Base-by-base conservation (phyloP, 2,888 invertebrate genomes). In the Eristalis tenax region DNA sequence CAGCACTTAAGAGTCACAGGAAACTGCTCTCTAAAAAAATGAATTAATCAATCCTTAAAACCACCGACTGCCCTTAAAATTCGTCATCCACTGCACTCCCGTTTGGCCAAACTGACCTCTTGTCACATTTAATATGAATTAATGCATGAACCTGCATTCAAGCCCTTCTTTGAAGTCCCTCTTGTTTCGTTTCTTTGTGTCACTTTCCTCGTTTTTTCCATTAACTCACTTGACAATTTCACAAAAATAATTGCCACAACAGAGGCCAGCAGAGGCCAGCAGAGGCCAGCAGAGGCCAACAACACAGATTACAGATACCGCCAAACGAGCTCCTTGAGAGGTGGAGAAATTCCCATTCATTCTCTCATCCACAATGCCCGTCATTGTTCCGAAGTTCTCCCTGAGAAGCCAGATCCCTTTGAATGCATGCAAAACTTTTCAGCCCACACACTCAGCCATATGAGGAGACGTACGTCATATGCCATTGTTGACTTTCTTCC, bases 401-500 rank as follows among this genome's bases (percentile, higher is more conserved):
- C 50, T 8, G 6, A 8, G 50, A 50, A n/a, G 43, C 18, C 5
- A 50, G 18, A 8, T 50, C 18, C 18, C 32, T 32, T 18, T 18
- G 50, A 50, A 18, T 23, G 23, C 23, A 59, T 28, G 26, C 26
- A 13, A 26, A 59, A 59, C 26, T 59, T 59, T 28, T 18, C 59
- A 59, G 26, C 59, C 26, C 26, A 3, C 59, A 26, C 26, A 13
- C 32, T 0, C 32, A 59, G 15, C 1, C 59, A 1, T 13, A 26
- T 26, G 59, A 15, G 26, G 13, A 4, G 26, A n/a, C 56, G 26
- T 59, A 28, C 26, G 59, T 23, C 66, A 50, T 61, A 68, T 56
- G 73, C 35, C 68, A 50, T 79, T 73, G 73, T 66, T 66, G 64
- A 57, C 56, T 65, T 23, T 75, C 35, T 35, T 56, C 57, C 66